These are phyloP conservation scores for Xanthia icteritia DNA, from an alignment of 2,888 invertebrate species.

Conservation along the genomic window DNA sequence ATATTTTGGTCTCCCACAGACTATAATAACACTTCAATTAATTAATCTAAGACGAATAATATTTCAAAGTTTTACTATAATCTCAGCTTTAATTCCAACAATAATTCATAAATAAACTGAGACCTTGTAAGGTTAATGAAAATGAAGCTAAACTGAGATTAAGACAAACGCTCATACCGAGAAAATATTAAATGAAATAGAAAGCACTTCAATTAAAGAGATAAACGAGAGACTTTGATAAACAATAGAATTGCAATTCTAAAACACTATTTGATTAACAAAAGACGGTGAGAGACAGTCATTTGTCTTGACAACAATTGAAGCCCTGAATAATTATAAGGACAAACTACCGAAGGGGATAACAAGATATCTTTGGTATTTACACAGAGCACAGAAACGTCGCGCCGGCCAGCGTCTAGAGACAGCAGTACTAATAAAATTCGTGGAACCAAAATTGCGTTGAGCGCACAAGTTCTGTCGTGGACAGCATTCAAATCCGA, in stretches of 20 bases:
- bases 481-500: too few species aligned
- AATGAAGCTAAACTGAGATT: constrained; percentile 26
- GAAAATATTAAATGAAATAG: constrained; percentile 44
- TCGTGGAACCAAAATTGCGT: not conserved
- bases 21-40: constrained; percentile 19
- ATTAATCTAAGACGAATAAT: constrained; percentile 21
- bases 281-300: constrained; percentile 57
- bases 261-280: constrained; percentile 59
- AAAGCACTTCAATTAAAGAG: constrained; percentile 41
- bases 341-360: constrained; percentile 65
- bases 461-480: too few species aligned
- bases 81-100: constrained; percentile 29
- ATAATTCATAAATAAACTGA: constrained; percentile 41
- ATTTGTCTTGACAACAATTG: constrained; percentile 62
- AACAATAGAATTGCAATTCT: constrained; percentile 44
- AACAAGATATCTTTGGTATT: constrained; percentile 1
- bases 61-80: constrained; percentile 31
- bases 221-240: constrained; percentile 29
- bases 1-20: not conserved
- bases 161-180: constrained; percentile 21
- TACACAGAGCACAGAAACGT: not conserved
- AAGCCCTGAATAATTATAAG: constrained; percentile 57
- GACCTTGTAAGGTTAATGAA: constrained; percentile 34
- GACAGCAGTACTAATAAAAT: not conserved
- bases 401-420: not conserved